A percentile compares a stretch with the other conserved stretches of the same genome.
Conservation (phyloP, 2,113 vertebrate genomes). For the Hyla sarda region DNA sequence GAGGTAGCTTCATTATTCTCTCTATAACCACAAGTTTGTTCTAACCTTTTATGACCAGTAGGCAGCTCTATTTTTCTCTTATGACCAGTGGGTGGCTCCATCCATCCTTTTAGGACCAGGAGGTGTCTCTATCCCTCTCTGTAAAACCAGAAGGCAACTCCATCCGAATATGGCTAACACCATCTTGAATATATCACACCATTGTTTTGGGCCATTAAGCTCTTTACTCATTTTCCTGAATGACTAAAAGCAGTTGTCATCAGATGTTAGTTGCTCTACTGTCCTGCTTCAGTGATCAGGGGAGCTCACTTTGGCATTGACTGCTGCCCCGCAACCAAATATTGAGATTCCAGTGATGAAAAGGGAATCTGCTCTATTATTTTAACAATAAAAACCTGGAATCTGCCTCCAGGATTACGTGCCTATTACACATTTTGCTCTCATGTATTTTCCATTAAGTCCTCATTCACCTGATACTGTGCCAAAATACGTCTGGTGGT, state of each 20-base stretch:
- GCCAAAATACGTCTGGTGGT: slow-evolving; percentile 7
- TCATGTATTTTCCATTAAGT: slow-evolving; percentile 39
- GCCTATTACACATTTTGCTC: neutral
- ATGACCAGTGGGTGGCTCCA: neutral
- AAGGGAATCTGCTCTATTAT: slow-evolving; percentile 2
- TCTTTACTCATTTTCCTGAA: slow-evolving; percentile 20
- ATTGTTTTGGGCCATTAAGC: neutral
- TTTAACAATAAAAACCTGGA: neutral
- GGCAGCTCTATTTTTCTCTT: neutral
- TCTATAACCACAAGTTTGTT: neutral
- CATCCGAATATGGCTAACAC: too few species aligned
- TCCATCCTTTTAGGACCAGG: neutral
- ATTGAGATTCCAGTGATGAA: slow-evolving; percentile 25
- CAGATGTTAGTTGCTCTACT: neutral
- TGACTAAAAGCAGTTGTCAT: neutral
- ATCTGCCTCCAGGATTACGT: neutral
- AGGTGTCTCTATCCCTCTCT: neutral
- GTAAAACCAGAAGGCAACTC: neutral
- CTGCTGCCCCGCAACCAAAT: slow-evolving; percentile 43
- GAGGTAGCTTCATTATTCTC: neutral
- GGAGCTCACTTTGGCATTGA: neutral
- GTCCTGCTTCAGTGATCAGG: neutral
- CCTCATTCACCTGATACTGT: neutral
- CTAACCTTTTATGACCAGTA: neutral
- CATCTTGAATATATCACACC: too few species aligned